Base-by-base conservation (phyloP, 2,113 vertebrate species). In the Cavia aperea region DNA sequence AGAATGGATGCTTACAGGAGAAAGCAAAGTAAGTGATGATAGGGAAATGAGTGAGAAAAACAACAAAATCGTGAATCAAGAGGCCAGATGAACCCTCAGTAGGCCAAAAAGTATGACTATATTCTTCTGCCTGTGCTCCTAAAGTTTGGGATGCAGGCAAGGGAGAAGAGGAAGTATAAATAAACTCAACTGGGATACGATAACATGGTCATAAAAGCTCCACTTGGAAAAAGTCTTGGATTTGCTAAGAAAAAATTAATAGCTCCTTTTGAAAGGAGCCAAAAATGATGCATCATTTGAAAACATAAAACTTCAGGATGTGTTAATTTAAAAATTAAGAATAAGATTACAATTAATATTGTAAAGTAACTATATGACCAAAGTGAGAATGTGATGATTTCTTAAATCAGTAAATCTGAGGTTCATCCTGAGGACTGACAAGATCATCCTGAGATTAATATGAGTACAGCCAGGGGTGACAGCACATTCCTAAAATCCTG, bases 341-440 rank as follows among this genome's bases (percentile, higher is more conserved):
- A 94, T 65, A 78, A 81, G 72, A 81, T 89, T 86, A 86, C 72
- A 86, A 84, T 66, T 81, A 93, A 84, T 86, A 96, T 83, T 36
- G 23, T 88, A 66, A 88, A 62, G 77, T 84, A 85, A 70, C 26
- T 63, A 78, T 10, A 86, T 79, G 43, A 56, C 1, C 56, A 73
- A 94, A 93, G 21, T n/a, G 46, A 79, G 43, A 93, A 92, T 84
- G 46, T 84, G 18, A 90, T 81, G 31, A 89, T 39, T 68, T 75
- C n/a, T 92, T 36, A 87, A 89, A 87, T 92, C 89, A 68, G 81
- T 51, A 81, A 24, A 33, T 84, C 82, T 91, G 11, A 70, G 73
- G 14, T 77, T 77, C 36, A 73, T 73, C 29, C 63, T 60, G 7
- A 87, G 56, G 21, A 86, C 43, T 89, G 92, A 87, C 33, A 82